Conservation (phyloP, 1,140 invertebrate species). For the Heliothis virescens region DNA sequence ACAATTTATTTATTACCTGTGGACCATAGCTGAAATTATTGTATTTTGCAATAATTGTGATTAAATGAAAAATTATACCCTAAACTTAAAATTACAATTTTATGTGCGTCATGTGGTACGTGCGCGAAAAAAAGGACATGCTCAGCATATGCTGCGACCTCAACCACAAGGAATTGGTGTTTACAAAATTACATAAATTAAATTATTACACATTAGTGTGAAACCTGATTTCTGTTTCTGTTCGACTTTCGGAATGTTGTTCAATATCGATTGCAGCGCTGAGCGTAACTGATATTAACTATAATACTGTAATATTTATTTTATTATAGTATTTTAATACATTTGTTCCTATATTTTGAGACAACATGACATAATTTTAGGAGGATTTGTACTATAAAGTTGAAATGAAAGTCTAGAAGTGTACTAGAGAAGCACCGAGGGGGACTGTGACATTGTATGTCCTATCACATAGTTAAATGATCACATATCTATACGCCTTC, state of each 20-base stretch:
- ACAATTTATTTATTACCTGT: no score
- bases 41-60: no score
- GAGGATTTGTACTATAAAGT: constrained; percentile 54
- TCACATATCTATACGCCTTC: neutral
- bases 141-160: no score
- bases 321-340: constrained; percentile 42
- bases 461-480: neutral
- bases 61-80: no score
- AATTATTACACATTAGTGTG: constrained; percentile 27
- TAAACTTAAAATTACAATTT: no score
- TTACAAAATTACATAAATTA: constrained; percentile 65
- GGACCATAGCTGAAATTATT: no score
- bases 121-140: no score
- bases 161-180: no score
- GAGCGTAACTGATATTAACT: constrained; percentile 10
- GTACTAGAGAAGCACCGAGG: constrained; percentile 39
- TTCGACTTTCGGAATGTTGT: constrained; percentile 48
- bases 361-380: constrained; percentile 47
- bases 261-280: neutral
- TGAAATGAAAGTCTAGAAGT: constrained; percentile 36
- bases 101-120: no score
- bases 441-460: constrained; percentile 38
- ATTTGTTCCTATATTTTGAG: constrained; percentile 51
- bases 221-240: constrained; percentile 43
- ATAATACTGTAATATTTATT: constrained; percentile 54